Percentiles rank a stretch among this genome's conserved stretches.
Conservation (phyloP, 2,113 vertebrate genomes). For the Spea multiplicata region DNA sequence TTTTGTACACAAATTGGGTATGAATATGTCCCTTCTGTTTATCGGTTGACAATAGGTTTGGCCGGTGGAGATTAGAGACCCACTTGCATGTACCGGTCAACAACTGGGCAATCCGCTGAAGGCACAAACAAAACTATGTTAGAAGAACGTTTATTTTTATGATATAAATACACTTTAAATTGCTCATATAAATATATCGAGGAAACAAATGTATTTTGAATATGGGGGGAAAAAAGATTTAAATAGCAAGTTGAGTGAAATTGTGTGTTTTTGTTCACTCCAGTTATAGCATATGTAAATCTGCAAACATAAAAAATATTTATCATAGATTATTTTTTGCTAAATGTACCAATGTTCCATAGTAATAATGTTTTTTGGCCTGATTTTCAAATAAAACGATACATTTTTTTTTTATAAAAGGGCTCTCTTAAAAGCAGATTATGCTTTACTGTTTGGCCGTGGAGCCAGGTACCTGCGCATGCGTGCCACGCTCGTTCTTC, state of each 20-base stretch:
- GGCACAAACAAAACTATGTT: neutral
- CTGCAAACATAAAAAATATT: neutral
- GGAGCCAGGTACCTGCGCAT: too few species aligned
- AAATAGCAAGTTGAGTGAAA: neutral
- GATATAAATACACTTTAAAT: neutral
- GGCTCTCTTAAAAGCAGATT: too few species aligned
- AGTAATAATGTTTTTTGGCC: too few species aligned
- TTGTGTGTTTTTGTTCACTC: neutral
- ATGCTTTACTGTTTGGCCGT: too few species aligned
- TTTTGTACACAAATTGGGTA: too few species aligned
- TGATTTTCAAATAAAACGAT: too few species aligned
- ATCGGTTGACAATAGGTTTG: too few species aligned
- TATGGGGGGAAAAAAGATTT: neutral
- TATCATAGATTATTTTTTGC: too few species aligned
- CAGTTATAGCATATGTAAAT: neutral
- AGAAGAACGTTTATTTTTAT: neutral
- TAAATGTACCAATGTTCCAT: too few species aligned
- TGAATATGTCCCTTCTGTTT: too few species aligned
- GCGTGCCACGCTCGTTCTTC: too few species aligned
- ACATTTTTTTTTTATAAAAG: too few species aligned
- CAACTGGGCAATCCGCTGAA: neutral
- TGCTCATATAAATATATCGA: slow-evolving; percentile 1
- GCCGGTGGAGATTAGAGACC: neutral
- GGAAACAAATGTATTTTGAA: neutral
- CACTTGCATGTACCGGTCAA: neutral